Evolutionary conservation across 2,113 vertebrate genomes (phyloP), one percentile per base, ranked within the genome.

Genomic region (Acanthisitta chloris): DNA sequence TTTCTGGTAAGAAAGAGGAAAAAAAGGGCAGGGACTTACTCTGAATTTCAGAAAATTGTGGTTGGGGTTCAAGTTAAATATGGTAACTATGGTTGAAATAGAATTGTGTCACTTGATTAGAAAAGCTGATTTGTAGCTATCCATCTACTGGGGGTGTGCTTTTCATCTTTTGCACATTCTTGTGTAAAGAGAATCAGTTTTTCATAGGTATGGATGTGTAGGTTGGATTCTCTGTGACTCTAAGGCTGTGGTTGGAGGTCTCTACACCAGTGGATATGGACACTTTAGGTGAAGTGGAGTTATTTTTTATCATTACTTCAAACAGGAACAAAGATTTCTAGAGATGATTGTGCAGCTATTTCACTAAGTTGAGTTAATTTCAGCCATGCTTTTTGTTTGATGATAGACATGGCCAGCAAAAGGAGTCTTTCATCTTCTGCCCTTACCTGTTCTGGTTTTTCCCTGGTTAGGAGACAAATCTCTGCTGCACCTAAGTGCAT

Each of bases 401-500:
- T 80, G 48, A 23, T 59, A 86, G 36, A 83, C 54, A 52, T 48
- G 67, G 58, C 23, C 86, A 65, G 62, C 71, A 24, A 55, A 59
- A 83, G 49, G 17, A 94, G 62, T 76, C 80, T 94, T 95, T 92
- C 67, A 81, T 94, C 91, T 94, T 80, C 83, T 83, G 67, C 36
- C 40, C 49, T 67, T 57, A 14, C 13, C 21, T 65, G 12, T 10
- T n/a, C 18, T 0, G 26, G 9, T 43, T 86, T 94, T 65, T 43
- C 42, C 46, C 31, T 61, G 31, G 24, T 38, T 65, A 28, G 36
- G 58, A 80, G 40, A 48, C n/a, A 45, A n/a, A 51, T 26, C 25
- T 65, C 34, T 83, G 49, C 55, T 40, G 71, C 26, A 6, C 26
- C 12, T 20, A 71, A 64, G 43, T 64, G 52, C 49, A 4, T 6